phyloP scores from a whole-genome alignment of 2,888 invertebrate genomes.

The Trissoscelio sp. region DNA sequence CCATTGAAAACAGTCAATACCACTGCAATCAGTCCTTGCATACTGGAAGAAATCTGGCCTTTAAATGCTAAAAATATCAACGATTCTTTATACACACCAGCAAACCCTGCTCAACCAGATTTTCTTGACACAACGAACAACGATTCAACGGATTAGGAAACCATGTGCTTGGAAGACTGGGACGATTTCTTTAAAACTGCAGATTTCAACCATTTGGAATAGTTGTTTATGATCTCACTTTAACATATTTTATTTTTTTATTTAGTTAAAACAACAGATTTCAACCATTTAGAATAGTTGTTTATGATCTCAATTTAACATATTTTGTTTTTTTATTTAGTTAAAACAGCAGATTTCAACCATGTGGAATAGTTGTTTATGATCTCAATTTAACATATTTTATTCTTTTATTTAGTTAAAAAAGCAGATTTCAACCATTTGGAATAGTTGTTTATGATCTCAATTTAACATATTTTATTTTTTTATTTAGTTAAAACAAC shows the following conservation, averaged over 20 bases:
- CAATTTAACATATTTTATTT: constrained; percentile 4
- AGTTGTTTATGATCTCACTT: not conserved
- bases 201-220: not conserved
- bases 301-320: constrained; percentile 5
- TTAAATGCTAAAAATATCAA: not conserved
- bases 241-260: constrained; percentile 3
- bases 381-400: constrained; percentile 5
- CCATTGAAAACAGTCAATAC: too few species aligned
- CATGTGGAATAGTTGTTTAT: not conserved
- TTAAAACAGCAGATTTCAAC: not conserved
- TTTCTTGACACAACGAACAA: not conserved
- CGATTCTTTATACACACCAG: not conserved
- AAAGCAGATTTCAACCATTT: not conserved
- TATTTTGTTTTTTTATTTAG: not conserved
- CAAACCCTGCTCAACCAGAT: not conserved
- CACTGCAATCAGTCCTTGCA: too few species aligned
- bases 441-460: not conserved
- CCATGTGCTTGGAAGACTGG: not conserved
- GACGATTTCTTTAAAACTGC: not conserved
- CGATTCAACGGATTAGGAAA: not conserved
- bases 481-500: not conserved
- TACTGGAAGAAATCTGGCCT: not conserved
- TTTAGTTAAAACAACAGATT: not conserved
- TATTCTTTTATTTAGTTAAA: not conserved
- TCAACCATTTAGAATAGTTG: not conserved